These are phyloP conservation scores for Onychomys arenicola DNA, from an alignment of 2,797 vertebrate genomes.

Conservation along the genomic window DNA sequence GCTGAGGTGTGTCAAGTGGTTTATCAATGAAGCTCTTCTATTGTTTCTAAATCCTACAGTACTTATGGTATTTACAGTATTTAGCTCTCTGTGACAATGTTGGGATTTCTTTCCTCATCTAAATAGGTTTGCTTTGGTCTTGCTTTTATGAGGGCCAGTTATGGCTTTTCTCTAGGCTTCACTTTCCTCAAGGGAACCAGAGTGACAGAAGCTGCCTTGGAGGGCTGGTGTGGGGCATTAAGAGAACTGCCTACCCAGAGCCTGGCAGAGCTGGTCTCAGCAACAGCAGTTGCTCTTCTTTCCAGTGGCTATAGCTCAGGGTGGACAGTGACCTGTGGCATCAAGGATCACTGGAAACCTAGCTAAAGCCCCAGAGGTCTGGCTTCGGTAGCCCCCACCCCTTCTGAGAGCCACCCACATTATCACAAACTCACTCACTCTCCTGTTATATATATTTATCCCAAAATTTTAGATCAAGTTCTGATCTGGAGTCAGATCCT, in stretches of 20 bases:
- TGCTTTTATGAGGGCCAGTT: background rate
- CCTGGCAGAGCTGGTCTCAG: background rate
- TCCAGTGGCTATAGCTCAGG: background rate
- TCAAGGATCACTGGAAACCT: background rate
- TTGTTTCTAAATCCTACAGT: background rate
- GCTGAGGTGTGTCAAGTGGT: background rate
- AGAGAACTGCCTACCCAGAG: fast-evolving
- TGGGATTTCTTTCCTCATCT: slow-evolving; percentile 10
- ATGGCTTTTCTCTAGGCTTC: background rate
- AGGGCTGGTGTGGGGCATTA: background rate
- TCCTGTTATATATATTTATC: fast-evolving
- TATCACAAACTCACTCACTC: background rate
- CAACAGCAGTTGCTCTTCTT: background rate
- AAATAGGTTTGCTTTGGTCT: background rate
- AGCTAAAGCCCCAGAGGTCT: fast-evolving
- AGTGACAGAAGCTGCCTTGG: background rate
- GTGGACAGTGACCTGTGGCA: background rate
- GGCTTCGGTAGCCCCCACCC: background rate
- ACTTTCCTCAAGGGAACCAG: background rate
- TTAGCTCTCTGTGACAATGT: background rate
- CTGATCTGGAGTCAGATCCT: background rate
- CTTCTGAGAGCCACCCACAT: background rate
- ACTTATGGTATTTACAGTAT: background rate
- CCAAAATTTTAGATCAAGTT: background rate
- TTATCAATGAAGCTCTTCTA: background rate